Percentiles rank a stretch among this genome's conserved stretches.
These are phyloP conservation scores for Polydesmus complanatus DNA, from an alignment of 2,888 invertebrate species.

Conservation along the genomic window DNA sequence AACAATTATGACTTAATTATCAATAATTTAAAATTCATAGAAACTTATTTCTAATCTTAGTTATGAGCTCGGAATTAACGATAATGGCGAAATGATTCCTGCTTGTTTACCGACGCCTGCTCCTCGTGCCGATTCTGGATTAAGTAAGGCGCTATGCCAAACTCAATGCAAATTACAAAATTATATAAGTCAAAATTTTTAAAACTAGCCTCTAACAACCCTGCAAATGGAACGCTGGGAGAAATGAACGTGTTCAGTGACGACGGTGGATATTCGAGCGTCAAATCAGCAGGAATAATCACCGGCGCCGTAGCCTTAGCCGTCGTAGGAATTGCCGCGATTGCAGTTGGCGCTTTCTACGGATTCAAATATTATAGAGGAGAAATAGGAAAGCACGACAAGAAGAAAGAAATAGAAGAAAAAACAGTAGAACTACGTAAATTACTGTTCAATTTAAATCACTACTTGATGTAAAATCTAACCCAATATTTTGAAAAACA, in stretches of 20 bases:
- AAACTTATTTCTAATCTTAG: background rate
- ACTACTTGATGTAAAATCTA: background rate
- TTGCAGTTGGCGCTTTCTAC: background rate
- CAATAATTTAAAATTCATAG: background rate
- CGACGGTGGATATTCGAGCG: background rate
- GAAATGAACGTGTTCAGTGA: too few species aligned
- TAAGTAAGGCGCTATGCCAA: background rate
- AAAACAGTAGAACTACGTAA: constrained; percentile 3
- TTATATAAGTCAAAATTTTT: too few species aligned
- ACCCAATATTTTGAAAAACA: background rate
- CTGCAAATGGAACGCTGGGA: too few species aligned
- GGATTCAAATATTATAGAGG: background rate
- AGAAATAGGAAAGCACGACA: background rate
- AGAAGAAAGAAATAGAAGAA: background rate
- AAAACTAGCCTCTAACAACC: too few species aligned
- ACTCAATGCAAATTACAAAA: too few species aligned
- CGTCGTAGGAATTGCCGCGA: background rate
- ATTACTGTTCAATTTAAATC: background rate
- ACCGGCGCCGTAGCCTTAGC: constrained; percentile 1
- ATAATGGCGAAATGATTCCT: background rate
- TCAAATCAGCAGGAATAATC: background rate
- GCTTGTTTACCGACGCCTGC: background rate
- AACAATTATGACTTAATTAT: background rate
- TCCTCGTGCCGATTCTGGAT: background rate
- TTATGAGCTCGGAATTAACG: background rate